Evolutionary conservation across 2,888 invertebrate species (phyloP), one percentile per base, ranked within the genome.

Genomic region (Blera fallax): DNA sequence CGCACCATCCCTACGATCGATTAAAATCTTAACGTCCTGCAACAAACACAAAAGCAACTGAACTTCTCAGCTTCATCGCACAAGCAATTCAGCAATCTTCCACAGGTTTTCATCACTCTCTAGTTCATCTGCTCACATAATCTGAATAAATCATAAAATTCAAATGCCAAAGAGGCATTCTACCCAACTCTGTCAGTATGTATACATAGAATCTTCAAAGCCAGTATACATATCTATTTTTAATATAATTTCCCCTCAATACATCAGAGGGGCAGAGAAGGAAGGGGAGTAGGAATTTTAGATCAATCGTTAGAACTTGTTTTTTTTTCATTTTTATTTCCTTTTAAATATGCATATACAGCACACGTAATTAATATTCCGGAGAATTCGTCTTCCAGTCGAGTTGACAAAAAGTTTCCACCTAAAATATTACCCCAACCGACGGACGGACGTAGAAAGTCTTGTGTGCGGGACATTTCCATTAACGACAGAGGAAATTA

Each of bases 401-500:
- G 14, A n/a, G 10, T 40, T 32, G 69, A 45, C 32, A 29, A n/a
- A 70, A 70, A 45, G 54, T 27, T 69, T 69, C 14, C 54, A 58
- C 45, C 18, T 62, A 37, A 69, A 69, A 60, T 62, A 65, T 70
- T 50, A 69, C 50, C 45, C 32, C 62, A 24, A 5, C 60, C 60
- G 70, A 62, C 52, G 60, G 54, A 34, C 24, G n/a, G n/a, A n/a
- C n/a, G n/a, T n/a, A n/a, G n/a, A 70, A 54, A 62, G 52, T 62
- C 60, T 50, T 60, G 43, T 69, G 40, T 77, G 48, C 14, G 54
- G 76, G 58, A 70, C 72, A 81, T 85, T 81, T 85, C 81, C 85
- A 85, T 85, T 85, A 85, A 81, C 85, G 65, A 18, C 58, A 72
- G 65, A 81, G 85, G 85, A 85, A 81, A 85, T 81, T 81, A 85